Conservation (phyloP, 2,113 vertebrate genomes). For the Corapipo altera region DNA sequence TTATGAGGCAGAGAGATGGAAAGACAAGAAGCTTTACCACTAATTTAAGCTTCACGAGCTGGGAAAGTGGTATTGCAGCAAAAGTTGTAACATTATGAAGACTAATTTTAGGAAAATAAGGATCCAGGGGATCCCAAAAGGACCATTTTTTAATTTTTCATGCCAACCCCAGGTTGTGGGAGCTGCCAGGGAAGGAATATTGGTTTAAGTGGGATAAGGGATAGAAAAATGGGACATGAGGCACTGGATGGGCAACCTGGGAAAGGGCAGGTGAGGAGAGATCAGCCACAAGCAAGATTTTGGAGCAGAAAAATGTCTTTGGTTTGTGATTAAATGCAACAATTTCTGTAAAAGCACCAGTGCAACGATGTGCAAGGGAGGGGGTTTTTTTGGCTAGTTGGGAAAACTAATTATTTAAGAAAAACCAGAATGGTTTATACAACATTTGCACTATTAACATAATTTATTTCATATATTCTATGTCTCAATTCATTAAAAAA, state of each 20-base stretch:
- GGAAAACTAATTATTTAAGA: background rate
- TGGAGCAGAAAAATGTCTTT: background rate
- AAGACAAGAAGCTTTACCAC: background rate
- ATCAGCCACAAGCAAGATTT: background rate
- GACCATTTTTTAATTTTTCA: rapidly evolving
- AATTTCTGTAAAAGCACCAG: background rate
- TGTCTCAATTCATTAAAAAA: background rate
- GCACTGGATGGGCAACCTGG: background rate
- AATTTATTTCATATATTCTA: background rate
- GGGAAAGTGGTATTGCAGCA: background rate
- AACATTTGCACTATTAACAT: background rate
- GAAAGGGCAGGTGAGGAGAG: background rate
- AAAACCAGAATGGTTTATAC: background rate
- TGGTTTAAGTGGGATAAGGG: background rate
- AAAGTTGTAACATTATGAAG: background rate
- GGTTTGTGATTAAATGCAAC: background rate
- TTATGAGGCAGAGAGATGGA: background rate
- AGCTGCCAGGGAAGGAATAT: background rate
- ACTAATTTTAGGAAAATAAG: background rate
- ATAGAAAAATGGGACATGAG: background rate
- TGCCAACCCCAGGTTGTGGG: rapidly evolving
- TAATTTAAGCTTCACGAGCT: background rate
- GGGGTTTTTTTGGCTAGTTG: rapidly evolving
- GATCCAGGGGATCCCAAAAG: background rate
- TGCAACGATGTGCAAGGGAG: rapidly evolving